Conservation (phyloP, 2,113 vertebrate genomes). For the Eulacestoma nigropectus region DNA sequence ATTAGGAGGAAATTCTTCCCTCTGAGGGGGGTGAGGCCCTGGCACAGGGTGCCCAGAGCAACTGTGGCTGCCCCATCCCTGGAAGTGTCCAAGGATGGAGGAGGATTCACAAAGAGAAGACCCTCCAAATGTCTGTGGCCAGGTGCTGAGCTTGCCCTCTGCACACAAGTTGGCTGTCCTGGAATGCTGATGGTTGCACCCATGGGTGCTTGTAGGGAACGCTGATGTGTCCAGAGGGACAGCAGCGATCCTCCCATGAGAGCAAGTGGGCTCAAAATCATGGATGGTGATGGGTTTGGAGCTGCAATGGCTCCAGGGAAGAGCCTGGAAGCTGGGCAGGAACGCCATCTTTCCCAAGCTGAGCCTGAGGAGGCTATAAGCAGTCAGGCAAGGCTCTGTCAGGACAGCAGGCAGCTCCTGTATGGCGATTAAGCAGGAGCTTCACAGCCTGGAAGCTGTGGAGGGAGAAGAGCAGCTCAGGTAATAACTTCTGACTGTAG, state of each 20-base stretch:
- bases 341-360: fast-evolving
- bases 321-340: background rate
- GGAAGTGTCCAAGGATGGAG: background rate
- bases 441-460: background rate
- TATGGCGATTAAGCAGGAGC: background rate
- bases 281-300: background rate
- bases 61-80: background rate
- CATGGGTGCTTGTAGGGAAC: background rate
- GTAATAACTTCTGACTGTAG: background rate
- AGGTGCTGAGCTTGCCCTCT: background rate
- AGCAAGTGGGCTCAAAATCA: background rate
- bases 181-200: background rate
- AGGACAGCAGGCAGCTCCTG: background rate
- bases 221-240: fast-evolving
- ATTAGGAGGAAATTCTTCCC: background rate
- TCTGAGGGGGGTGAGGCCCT: background rate
- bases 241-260: fast-evolving
- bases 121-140: fast-evolving
- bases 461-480: background rate
- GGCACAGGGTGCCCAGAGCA: background rate
- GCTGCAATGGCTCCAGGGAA: background rate
- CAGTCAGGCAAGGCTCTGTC: background rate
- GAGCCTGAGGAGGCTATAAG: fast-evolving
- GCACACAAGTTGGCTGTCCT: background rate
- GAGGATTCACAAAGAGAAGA: background rate